Percentiles rank a stretch among this genome's conserved stretches.
These are phyloP conservation scores for Tetrax tetrax DNA, from an alignment of 2,113 vertebrate genomes.

Conservation along the genomic window DNA sequence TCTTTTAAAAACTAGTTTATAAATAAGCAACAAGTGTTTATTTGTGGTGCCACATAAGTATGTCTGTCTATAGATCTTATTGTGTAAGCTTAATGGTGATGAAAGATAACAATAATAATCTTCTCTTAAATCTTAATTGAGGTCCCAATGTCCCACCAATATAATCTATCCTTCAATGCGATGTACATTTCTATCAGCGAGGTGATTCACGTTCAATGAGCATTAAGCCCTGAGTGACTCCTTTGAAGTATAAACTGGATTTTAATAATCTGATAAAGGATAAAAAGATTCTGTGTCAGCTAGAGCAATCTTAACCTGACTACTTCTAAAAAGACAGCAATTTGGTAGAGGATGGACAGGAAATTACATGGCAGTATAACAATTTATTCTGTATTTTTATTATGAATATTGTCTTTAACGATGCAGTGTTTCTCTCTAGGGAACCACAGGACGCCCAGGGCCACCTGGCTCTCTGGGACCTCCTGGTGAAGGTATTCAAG, in stretches of 20 bases:
- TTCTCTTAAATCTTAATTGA: neutral
- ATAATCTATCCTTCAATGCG: neutral
- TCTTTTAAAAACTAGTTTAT: neutral
- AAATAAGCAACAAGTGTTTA: neutral
- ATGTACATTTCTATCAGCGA: neutral
- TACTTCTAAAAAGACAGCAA: neutral
- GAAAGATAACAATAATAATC: neutral
- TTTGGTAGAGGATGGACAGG: neutral
- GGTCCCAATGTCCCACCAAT: neutral
- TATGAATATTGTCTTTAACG: neutral
- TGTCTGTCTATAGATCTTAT: neutral
- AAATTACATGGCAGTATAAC: neutral
- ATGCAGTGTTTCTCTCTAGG: slow-evolving; percentile 68
- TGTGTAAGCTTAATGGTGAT: neutral
- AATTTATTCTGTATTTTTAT: neutral
- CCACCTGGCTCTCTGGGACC: slow-evolving; percentile 81
- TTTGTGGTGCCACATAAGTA: neutral
- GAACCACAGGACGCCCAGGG: slow-evolving; percentile 81
- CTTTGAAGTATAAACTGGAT: neutral
- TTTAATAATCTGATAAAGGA: neutral
- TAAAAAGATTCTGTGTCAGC: neutral
- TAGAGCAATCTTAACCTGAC: neutral
- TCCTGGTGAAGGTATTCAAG: slow-evolving; percentile 87
- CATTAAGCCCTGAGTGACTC: neutral
- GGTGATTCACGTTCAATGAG: neutral